Base-by-base conservation (phyloP, 1,140 invertebrate genomes). In the Triops longicaudatus region DNA sequence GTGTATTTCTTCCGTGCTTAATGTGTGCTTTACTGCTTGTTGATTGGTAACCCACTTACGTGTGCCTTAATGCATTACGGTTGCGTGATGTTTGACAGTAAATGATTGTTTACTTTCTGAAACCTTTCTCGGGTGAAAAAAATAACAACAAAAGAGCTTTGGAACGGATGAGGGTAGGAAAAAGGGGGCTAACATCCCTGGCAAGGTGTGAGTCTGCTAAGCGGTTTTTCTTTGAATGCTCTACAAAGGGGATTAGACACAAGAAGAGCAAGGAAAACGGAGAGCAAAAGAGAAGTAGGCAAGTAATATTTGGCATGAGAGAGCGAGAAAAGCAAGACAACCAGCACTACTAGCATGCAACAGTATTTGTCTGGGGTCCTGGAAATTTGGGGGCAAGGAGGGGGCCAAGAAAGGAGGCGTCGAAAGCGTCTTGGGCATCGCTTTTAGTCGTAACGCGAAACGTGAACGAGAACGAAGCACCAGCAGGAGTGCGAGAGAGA, bases 391-490 rank as follows among this genome's bases (percentile, higher is more conserved):
- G n/a, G n/a, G n/a, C n/a, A 37, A 37, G 2, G 31, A 4, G 31
- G 31, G 31, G 31, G 2, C 31, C 10, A 14, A 63, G 22, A 22
- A 22, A 63, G 22, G 50, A 22, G 50, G 50, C 50, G 50, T 63
- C 50, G 50, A 63, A 22, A 14, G 50, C 50, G n/a, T 22, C 50
- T 63, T 63, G n/a, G 50, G 22, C 50, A 63, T 63, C n/a, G 50
- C 50, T 63, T 63, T 63, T 63, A 63, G 50, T 63, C 50, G 50
- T 63, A 63, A 9, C 50, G 50, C 50, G 50, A 63, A 63, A 63
- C 50, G 17, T 63, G 50, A 63, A 63, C 50, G n/a, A 63, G 50
- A 63, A 63, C 50, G 50, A 63, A 63, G 50, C 50, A n/a, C 50
- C 17, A 17, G 22, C 50, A 0, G 7, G 31, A 37, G 31, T n/a